Percentiles rank a stretch among this genome's conserved stretches.
These are phyloP conservation scores for Nothoprocta perdicaria DNA, from an alignment of 2,113 vertebrate genomes.

Conservation along the genomic window DNA sequence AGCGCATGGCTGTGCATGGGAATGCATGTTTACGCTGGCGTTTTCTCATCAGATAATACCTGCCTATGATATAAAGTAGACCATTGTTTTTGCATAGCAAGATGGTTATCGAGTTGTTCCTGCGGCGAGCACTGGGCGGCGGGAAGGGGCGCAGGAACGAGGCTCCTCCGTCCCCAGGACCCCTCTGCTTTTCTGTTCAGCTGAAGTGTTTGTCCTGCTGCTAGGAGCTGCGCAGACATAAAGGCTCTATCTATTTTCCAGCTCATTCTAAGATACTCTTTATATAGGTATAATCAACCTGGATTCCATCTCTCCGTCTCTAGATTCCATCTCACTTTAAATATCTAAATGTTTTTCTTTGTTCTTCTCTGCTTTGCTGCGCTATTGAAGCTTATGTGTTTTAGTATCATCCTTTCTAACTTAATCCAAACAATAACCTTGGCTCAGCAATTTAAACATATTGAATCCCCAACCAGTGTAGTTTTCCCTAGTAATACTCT, in stretches of 20 bases:
- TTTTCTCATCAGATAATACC: background rate
- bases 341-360: conserved; percentile 20
- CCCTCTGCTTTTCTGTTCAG: background rate
- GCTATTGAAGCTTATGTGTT: conserved; percentile 42
- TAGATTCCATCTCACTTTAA: background rate
- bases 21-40: background rate
- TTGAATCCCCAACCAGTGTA: conserved; percentile 65
- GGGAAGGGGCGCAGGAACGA: background rate
- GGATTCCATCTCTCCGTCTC: background rate
- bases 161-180: background rate
- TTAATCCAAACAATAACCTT: conserved; percentile 74
- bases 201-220: background rate
- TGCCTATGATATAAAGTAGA: background rate
- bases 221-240: background rate
- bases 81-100: background rate
- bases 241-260: background rate
- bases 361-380: conserved; percentile 37
- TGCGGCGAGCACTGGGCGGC: background rate
- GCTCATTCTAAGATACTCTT: background rate
- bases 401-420: conserved; percentile 62
- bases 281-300: background rate
- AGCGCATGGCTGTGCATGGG: background rate
- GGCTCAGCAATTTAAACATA: conserved; percentile 65
- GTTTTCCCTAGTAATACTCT: conserved; percentile 72
- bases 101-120: background rate